phyloP scores from a whole-genome alignment of 2,797 vertebrate genomes.

The Gouania willdenowi region DNA sequence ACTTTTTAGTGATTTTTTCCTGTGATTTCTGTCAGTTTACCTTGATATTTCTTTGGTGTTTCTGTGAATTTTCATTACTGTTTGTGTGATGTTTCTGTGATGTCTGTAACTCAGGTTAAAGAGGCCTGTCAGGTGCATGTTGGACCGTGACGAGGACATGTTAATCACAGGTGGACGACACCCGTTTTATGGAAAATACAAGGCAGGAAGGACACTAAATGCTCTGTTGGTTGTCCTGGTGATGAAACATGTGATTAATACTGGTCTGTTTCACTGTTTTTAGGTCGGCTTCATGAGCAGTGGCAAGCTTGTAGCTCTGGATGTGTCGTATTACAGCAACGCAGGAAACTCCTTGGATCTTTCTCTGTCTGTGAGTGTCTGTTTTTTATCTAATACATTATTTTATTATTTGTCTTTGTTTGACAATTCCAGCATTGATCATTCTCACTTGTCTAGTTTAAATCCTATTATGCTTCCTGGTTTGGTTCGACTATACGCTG shows the following conservation, averaged over 20 bases:
- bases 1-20: too few relatives aligned
- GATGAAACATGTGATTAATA: too few relatives aligned
- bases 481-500: background rate
- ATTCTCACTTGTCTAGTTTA: too few relatives aligned
- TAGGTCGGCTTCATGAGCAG: conserved; percentile 89
- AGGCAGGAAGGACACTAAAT: conserved; percentile 65
- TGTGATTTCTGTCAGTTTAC: too few relatives aligned
- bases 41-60: too few relatives aligned
- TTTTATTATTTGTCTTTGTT: too few relatives aligned
- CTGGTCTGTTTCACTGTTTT: background rate
- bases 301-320: conserved; percentile 83
- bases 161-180: conserved; percentile 89
- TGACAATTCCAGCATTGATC: too few relatives aligned
- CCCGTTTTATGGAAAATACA: conserved; percentile 88
- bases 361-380: conserved; percentile 80
- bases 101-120: conserved; percentile 67
- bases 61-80: too few relatives aligned
- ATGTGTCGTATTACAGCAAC: conserved; percentile 85
- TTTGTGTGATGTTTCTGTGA: background rate
- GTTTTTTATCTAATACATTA: too few relatives aligned
- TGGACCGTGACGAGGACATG: conserved; percentile 96
- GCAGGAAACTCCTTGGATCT: conserved; percentile 86
- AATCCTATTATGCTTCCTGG: too few relatives aligned
- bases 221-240: too few relatives aligned
- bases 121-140: conserved; percentile 87